phyloP scores from a whole-genome alignment of 2,113 vertebrate species.

The Numenius arquata region DNA sequence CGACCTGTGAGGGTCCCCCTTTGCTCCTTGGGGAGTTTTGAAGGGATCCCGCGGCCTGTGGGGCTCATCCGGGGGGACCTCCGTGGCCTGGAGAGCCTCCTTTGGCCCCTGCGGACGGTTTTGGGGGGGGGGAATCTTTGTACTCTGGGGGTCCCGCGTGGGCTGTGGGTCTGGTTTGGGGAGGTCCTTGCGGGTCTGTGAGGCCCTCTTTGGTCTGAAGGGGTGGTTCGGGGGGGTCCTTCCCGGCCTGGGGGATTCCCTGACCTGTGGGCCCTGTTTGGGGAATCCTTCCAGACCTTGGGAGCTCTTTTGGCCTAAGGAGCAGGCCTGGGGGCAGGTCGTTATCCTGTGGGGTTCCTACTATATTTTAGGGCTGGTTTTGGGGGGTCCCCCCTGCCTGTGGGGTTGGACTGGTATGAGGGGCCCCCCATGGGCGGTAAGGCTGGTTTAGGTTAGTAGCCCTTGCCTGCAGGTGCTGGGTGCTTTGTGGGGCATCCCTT shows the following conservation, averaged over 20 bases:
- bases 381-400: no score
- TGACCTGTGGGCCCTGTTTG: background rate
- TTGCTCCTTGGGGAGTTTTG: background rate
- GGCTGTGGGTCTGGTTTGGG: background rate
- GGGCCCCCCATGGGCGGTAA: fast-evolving
- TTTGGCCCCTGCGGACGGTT: background rate
- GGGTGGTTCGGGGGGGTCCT: background rate
- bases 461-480: fast-evolving
- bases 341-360: fast-evolving
- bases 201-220: background rate
- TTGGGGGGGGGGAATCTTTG: background rate
- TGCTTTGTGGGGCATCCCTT: background rate
- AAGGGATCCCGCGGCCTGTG: background rate
- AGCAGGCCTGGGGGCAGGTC: background rate
- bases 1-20: no score
- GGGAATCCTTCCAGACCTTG: fast-evolving
- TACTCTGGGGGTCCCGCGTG: background rate
- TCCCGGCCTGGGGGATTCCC: background rate
- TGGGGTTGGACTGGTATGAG: background rate
- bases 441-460: background rate
- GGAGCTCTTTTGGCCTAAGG: background rate
- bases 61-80: background rate
- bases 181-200: no score
- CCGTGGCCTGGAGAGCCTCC: background rate
- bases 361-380: background rate